Percentiles rank a stretch among this genome's conserved stretches.
Conservation (phyloP, 2,797 vertebrate species). For the Coluber constrictor region DNA sequence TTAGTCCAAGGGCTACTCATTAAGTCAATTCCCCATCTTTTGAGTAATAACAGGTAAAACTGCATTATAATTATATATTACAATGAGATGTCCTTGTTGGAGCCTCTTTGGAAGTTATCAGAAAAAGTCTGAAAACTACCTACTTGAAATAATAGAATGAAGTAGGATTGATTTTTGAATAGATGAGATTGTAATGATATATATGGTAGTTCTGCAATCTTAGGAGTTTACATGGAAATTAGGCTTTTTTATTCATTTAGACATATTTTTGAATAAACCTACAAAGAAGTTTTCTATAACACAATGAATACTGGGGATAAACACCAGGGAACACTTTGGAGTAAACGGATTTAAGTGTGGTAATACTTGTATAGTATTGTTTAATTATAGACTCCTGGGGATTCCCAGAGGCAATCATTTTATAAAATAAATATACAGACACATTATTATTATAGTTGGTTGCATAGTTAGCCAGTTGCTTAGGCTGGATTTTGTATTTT, state of each 20-base stretch:
- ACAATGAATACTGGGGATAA: neutral
- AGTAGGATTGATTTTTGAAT: too few relatives aligned
- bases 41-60: neutral
- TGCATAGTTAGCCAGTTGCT: too few relatives aligned
- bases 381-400: neutral
- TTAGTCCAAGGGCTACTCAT: constrained; percentile 32
- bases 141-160: neutral
- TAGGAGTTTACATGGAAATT: neutral
- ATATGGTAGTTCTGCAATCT: neutral
- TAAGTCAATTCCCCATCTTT: constrained; percentile 2
- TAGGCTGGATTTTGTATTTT: too few relatives aligned
- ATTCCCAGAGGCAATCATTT: neutral
- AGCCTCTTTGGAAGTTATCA: neutral
- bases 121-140: neutral
- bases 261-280: neutral
- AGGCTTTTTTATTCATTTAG: neutral
- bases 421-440: neutral
- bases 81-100: neutral
- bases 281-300: neutral
- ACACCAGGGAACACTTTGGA: neutral
- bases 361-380: neutral
- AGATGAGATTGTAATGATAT: neutral
- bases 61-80: neutral
- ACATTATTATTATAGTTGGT: neutral
- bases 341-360: neutral